phyloP scores from a whole-genome alignment of 2,113 vertebrate species.

The Hemiscyllium ocellatum region DNA sequence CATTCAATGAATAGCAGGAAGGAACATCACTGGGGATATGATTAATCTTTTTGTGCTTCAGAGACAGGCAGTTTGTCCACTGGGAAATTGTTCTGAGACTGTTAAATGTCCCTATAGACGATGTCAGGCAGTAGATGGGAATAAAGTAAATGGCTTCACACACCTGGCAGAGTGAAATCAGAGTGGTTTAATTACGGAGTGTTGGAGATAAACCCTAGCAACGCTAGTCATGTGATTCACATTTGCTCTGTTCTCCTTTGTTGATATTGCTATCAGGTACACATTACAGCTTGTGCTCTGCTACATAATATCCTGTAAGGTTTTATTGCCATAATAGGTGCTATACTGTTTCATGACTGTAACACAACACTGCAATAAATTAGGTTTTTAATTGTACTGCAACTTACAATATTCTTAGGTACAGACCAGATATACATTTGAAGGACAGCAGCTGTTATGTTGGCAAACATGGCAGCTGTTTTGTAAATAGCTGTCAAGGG shows the following conservation, averaged over 20 bases:
- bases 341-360: neutral
- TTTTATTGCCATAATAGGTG: neutral
- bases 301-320: neutral
- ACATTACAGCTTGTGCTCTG: conserved; percentile 8
- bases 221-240: neutral
- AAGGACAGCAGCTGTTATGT: neutral
- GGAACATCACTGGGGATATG: neutral
- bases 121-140: neutral
- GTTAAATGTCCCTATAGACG: neutral
- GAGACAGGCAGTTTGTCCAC: neutral
- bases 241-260: neutral
- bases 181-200: neutral
- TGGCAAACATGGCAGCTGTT: neutral
- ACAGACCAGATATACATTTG: neutral
- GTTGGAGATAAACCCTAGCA: conserved; percentile 13
- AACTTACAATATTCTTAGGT: neutral
- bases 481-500: neutral
- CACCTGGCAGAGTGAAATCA: neutral
- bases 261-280: neutral
- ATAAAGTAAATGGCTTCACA: neutral
- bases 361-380: neutral
- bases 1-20: neutral
- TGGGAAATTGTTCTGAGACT: neutral
- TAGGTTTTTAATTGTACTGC: neutral
- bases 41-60: neutral